These are phyloP conservation scores for Pogonophryne albipinna DNA, from an alignment of 2,797 vertebrate genomes.

Conservation along the genomic window DNA sequence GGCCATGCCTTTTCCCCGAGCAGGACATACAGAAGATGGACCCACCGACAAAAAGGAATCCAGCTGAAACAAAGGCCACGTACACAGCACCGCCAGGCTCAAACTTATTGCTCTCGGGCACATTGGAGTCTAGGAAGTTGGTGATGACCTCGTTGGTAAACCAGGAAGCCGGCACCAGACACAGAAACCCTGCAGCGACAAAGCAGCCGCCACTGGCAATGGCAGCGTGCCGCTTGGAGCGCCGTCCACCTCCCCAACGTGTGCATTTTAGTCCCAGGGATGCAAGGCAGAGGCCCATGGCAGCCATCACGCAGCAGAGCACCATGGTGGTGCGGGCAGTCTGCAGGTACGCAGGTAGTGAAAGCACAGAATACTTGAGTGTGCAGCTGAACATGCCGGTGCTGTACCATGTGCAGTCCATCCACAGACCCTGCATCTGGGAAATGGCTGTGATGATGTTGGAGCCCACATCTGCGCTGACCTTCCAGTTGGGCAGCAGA, in stretches of 20 bases:
- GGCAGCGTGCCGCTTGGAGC: slow-evolving; percentile 89
- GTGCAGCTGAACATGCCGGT: slow-evolving; percentile 97
- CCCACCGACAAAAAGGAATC: slow-evolving; percentile 90
- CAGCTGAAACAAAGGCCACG: slow-evolving; percentile 91
- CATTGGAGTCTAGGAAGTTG: slow-evolving; percentile 90
- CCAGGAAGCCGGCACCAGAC: slow-evolving; percentile 94
- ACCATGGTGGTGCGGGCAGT: slow-evolving; percentile 95
- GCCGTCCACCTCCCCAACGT: slow-evolving; percentile 88
- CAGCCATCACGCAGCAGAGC: slow-evolving; percentile 92
- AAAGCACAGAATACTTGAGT: slow-evolving; percentile 91
- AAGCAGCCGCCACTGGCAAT: slow-evolving; percentile 92
- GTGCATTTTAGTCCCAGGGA: slow-evolving; percentile 95
- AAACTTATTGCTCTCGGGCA: slow-evolving; percentile 93
- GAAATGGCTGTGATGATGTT: slow-evolving; percentile 94
- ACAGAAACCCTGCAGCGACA: slow-evolving; percentile 88
- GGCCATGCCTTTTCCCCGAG: slow-evolving; percentile 85
- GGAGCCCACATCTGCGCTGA: slow-evolving; percentile 90
- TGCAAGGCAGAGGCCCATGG: slow-evolving; percentile 91
- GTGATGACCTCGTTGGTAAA: slow-evolving; percentile 95
- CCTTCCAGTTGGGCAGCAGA: slow-evolving; percentile 96
- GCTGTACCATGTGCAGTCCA: slow-evolving; percentile 99
- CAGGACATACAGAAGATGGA: slow-evolving; percentile 93
- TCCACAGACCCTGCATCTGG: slow-evolving; percentile 97
- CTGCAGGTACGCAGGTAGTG: slow-evolving; percentile 92
- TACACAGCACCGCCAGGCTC: slow-evolving; percentile 96